These are phyloP conservation scores for Agrochola litura DNA, from an alignment of 2,888 invertebrate species.

Conservation along the genomic window DNA sequence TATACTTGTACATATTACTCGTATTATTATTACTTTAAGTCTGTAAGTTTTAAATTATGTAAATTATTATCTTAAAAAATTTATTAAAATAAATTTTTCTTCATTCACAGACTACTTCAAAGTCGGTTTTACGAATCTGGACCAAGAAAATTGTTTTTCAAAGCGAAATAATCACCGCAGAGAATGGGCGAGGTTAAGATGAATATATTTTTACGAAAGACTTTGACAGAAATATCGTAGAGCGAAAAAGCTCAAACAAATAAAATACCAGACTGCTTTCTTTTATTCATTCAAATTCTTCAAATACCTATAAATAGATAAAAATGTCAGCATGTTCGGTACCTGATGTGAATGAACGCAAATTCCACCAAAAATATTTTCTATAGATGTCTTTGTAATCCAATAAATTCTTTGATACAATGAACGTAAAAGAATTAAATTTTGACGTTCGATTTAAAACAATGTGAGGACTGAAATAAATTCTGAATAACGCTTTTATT, in stretches of 20 bases:
- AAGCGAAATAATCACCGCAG: slow-evolving; percentile 24
- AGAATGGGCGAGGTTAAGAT: slow-evolving; percentile 8
- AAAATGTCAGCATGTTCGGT: slow-evolving; percentile 18
- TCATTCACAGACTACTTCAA: slow-evolving; percentile 1
- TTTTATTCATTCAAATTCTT: slow-evolving; percentile 26
- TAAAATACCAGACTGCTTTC: slow-evolving; percentile 22
- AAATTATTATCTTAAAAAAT: too few species aligned
- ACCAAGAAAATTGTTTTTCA: slow-evolving; percentile 18
- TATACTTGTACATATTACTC: too few species aligned
- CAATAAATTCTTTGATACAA: slow-evolving; percentile 33
- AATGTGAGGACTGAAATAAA: not conserved
- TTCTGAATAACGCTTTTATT: not conserved
- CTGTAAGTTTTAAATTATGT: too few species aligned
- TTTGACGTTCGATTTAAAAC: slow-evolving; percentile 9
- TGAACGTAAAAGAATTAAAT: not conserved
- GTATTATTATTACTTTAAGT: too few species aligned
- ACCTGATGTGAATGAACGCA: slow-evolving; percentile 35
- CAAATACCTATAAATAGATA: slow-evolving; percentile 26
- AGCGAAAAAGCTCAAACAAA: slow-evolving; percentile 22
- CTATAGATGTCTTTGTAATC: slow-evolving; percentile 43
- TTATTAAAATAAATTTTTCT: too few species aligned
- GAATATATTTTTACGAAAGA: slow-evolving; percentile 30
- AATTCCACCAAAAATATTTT: slow-evolving; percentile 47
- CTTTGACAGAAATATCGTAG: slow-evolving; percentile 34
- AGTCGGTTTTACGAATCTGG: not conserved